Conservation (phyloP, 2,113 vertebrate species). For the Pheucticus melanocephalus region DNA sequence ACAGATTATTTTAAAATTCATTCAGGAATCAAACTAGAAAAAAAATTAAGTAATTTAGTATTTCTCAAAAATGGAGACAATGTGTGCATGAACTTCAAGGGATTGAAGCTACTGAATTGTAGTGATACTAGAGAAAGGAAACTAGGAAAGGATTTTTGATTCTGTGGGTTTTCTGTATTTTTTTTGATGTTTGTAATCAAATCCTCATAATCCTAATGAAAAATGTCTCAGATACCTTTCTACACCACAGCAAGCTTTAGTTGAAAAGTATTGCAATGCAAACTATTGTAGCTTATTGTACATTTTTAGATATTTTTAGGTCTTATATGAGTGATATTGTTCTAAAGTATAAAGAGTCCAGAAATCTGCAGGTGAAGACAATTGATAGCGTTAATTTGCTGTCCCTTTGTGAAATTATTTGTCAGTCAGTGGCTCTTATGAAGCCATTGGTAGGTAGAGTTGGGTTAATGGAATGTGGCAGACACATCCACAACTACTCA, state of each 20-base stretch:
- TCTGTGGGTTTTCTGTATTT: not conserved
- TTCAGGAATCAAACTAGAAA: not conserved
- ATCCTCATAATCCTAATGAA: not conserved
- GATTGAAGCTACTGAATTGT: not conserved
- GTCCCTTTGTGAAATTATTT: not conserved
- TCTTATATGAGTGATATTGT: accelerated
- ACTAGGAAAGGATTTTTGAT: not conserved
- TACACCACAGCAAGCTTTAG: not conserved
- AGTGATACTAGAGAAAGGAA: not conserved
- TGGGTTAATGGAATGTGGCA: not conserved
- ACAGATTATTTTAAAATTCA: not conserved
- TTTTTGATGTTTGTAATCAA: not conserved
- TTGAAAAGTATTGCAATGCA: not conserved
- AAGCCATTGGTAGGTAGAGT: not conserved
- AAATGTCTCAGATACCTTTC: not conserved
- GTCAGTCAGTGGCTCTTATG: not conserved
- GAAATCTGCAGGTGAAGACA: not conserved
- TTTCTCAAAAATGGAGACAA: not conserved
- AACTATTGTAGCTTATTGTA: not conserved
- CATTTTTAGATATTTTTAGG: not conserved
- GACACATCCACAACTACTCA: not conserved
- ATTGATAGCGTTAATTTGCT: not conserved
- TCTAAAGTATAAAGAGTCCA: not conserved
- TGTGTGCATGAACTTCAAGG: not conserved
- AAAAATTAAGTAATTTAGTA: not conserved